Conservation (phyloP, 2,113 vertebrate species). For the Brachionichthys hirsutus region DNA sequence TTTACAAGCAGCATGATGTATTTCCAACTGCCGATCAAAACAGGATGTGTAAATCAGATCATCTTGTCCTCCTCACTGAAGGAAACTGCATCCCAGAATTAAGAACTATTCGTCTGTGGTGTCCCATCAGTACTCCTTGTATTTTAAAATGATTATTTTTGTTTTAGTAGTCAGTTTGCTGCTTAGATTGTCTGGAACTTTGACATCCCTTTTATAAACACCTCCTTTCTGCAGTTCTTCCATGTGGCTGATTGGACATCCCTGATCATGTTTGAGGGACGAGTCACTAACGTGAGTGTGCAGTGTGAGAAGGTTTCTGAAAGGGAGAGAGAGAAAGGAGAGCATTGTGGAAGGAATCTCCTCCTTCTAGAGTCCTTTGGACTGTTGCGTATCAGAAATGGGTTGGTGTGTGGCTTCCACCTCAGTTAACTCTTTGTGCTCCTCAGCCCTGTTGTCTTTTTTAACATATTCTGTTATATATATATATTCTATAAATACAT, state of each 20-base stretch:
- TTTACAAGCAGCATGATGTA: constrained; percentile 46
- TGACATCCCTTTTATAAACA: constrained; percentile 1
- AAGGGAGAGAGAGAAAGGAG: constrained; percentile 16
- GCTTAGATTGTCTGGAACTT: background rate
- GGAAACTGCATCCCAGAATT: constrained; percentile 14
- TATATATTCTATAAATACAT: no score
- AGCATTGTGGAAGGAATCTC: constrained; percentile 16
- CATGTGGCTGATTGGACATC: constrained; percentile 24
- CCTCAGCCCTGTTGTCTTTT: constrained; percentile 1
- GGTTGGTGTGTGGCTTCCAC: constrained; percentile 40
- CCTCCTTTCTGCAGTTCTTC: background rate
- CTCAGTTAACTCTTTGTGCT: constrained; percentile 54
- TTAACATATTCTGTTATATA: background rate
- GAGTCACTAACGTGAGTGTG: background rate
- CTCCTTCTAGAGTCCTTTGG: constrained; percentile 29
- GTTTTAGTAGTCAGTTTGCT: background rate
- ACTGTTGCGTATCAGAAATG: constrained; percentile 22
- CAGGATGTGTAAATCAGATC: constrained; percentile 10
- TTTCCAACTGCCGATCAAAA: constrained; percentile 12
- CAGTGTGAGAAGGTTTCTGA: constrained; percentile 6
- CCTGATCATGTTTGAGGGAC: constrained; percentile 11
- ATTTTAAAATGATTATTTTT: background rate
- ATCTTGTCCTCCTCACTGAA: constrained; percentile 29
- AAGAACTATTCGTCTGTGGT: constrained; percentile 7
- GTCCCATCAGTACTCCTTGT: constrained; percentile 23